Evolutionary conservation across 30 jellyfish, hydroid and myxozoan species (phyloP).

Genomic region (Hydra vulgaris): DNA sequence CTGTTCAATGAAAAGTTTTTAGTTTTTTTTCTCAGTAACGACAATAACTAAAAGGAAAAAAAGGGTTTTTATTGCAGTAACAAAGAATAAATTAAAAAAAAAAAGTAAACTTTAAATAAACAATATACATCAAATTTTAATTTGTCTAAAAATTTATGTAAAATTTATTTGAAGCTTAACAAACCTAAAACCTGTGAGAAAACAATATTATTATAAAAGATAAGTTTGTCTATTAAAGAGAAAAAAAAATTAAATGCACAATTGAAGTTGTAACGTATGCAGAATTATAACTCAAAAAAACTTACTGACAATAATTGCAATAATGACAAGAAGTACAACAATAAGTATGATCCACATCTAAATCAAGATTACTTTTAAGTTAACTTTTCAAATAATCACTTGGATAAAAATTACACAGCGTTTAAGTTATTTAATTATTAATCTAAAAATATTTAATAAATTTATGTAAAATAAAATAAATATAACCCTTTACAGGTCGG

Average conservation of each 20-base stretch:
- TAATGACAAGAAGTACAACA: conserved; percentile 66
- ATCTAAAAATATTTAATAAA: too few species aligned
- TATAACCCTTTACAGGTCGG: too few species aligned
- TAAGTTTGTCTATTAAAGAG: not conserved
- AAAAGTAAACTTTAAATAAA: too few species aligned
- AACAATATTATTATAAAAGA: too few species aligned
- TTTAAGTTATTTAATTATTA: too few species aligned
- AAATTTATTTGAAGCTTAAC: too few species aligned
- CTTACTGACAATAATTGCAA: conserved; percentile 91
- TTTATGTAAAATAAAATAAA: too few species aligned
- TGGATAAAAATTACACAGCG: too few species aligned
- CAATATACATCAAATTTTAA: not conserved
- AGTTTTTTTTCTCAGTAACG: not conserved
- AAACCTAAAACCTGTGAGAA: too few species aligned
- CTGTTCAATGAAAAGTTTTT: not conserved
- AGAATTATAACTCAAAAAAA: not conserved
- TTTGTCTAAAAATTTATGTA: too few species aligned
- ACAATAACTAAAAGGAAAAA: not conserved
- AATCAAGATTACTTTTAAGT: not conserved
- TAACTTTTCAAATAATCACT: too few species aligned
- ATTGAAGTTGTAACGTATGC: not conserved
- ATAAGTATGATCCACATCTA: conserved; percentile 90
- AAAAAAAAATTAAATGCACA: too few species aligned
- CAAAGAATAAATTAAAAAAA: not conserved
- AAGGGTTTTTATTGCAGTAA: not conserved